Conservation (phyloP, 2,797 vertebrate genomes). For the Eremophila alpestris region DNA sequence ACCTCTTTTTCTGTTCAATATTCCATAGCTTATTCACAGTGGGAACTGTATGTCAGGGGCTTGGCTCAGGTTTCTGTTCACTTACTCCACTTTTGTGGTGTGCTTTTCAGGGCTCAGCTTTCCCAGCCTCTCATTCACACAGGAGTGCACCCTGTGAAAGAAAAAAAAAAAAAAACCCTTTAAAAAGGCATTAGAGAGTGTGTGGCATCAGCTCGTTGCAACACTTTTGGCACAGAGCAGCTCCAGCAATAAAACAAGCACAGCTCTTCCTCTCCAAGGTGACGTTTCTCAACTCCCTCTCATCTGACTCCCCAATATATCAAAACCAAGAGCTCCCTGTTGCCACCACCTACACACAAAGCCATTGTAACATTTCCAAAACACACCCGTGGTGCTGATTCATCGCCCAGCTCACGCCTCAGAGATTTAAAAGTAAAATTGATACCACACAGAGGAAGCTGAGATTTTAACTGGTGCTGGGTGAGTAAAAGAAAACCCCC, state of each 20-base stretch:
- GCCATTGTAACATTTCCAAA: background rate
- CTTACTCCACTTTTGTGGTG: background rate
- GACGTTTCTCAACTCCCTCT: background rate
- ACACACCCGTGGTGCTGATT: background rate
- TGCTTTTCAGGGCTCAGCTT: constrained; percentile 40
- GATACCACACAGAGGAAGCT: background rate
- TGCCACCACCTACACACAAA: background rate
- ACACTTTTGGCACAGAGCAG: background rate
- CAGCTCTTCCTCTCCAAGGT: background rate
- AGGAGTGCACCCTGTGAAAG: background rate
- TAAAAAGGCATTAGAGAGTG: background rate
- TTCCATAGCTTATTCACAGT: background rate
- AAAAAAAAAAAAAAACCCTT: background rate
- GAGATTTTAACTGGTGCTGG: background rate
- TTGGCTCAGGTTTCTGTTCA: background rate
- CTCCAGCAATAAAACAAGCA: background rate
- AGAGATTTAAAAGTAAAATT: background rate
- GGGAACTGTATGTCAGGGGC: background rate
- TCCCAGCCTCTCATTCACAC: background rate
- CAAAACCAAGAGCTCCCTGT: background rate
- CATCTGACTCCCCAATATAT: background rate
- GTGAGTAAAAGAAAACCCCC: background rate
- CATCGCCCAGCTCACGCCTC: background rate
- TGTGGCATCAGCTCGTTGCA: background rate
- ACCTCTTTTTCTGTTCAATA: background rate